phyloP scores from a whole-genome alignment of 2,888 invertebrate species.

The Oxytorus armatus region DNA sequence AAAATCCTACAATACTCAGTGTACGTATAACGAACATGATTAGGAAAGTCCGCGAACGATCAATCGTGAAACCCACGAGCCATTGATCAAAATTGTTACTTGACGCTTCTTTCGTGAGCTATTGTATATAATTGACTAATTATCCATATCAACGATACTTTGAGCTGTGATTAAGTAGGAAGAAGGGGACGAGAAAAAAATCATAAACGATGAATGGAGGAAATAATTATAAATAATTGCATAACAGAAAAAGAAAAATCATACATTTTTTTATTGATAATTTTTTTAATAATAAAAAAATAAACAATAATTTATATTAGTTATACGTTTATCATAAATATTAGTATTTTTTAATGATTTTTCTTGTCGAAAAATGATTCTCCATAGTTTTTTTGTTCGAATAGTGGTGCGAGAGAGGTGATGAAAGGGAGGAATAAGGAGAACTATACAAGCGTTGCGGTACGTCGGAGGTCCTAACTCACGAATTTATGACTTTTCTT shows the following conservation, averaged over 20 bases:
- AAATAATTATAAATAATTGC: neutral
- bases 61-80: conserved; percentile 36
- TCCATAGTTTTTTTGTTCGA: conserved; percentile 45
- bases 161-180: neutral
- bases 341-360: neutral
- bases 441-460: conserved; percentile 65
- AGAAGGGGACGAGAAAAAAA: conserved; percentile 3
- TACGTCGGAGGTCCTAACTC: conserved; percentile 74
- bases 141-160: conserved; percentile 13
- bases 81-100: conserved; percentile 50
- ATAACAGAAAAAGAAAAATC: neutral
- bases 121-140: conserved; percentile 48
- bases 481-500: conserved; percentile 81
- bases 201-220: too few species aligned
- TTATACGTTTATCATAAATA: too few species aligned
- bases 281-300: neutral
- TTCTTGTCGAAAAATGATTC: conserved; percentile 58
- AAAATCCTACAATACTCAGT: conserved; percentile 11
- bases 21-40: neutral
- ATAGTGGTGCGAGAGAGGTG: conserved; percentile 43
- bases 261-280: neutral
- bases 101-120: conserved; percentile 22
- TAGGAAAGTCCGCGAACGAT: conserved; percentile 6
- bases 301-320: neutral
- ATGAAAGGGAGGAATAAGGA: conserved; percentile 50